phyloP scores from a whole-genome alignment of 2,888 invertebrate species.

The Helicoverpa assulta region DNA sequence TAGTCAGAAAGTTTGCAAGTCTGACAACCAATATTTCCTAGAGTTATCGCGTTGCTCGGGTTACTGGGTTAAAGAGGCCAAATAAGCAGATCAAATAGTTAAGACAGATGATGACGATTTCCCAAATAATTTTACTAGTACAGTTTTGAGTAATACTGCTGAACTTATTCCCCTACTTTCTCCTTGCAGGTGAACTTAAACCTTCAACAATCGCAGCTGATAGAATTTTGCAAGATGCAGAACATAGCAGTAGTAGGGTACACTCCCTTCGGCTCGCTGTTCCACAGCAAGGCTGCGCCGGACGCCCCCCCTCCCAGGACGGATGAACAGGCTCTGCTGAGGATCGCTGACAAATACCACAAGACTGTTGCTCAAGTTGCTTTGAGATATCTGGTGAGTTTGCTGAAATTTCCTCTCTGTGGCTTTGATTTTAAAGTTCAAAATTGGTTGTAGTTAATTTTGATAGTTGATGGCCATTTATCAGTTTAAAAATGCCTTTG shows the following conservation, averaged over 20 bases:
- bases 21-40: no score
- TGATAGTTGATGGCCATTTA: no score
- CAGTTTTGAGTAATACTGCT: no score
- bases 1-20: no score
- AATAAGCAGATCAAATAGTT: no score
- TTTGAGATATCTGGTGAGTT: constrained; percentile 91
- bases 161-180: not conserved
- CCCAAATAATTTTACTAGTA: no score
- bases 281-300: constrained; percentile 81
- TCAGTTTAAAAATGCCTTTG: no score
- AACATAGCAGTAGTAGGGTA: constrained; percentile 93
- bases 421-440: no score
- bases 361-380: constrained; percentile 92
- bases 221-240: constrained; percentile 92
- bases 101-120: no score
- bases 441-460: no score
- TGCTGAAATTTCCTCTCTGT: constrained; percentile 31
- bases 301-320: constrained; percentile 88
- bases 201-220: constrained; percentile 92
- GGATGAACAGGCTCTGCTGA: constrained; percentile 87
- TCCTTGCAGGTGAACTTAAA: constrained; percentile 90
- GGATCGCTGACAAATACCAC: constrained; percentile 90
- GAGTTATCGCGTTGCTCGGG: no score
- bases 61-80: no score
- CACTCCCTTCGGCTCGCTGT: constrained; percentile 92